Evolutionary conservation across 2,113 vertebrate species (phyloP).

Genomic region (Nesogale talazaci): DNA sequence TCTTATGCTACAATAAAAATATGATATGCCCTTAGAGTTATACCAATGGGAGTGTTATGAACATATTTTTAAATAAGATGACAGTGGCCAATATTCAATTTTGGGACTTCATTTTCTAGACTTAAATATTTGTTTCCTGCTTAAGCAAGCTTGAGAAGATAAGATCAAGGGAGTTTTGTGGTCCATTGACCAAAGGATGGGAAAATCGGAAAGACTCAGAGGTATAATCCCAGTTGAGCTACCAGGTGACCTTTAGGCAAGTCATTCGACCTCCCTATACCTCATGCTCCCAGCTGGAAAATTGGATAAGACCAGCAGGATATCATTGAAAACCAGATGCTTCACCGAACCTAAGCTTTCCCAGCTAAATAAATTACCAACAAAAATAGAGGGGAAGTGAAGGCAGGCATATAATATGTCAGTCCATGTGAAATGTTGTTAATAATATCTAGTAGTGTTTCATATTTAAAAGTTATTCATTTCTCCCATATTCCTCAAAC

Average conservation of each 20-base stretch:
- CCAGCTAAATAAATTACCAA: conserved; percentile 74
- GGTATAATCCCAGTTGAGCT: conserved; percentile 75
- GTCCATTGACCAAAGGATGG: conserved; percentile 74
- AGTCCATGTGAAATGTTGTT: conserved; percentile 62
- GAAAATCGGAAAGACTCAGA: conserved; percentile 76
- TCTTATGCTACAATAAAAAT: conserved; percentile 51
- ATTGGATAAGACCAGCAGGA: conserved; percentile 76
- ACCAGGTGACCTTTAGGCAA: conserved; percentile 70
- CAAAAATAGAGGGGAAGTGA: background rate
- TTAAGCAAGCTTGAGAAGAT: conserved; percentile 59
- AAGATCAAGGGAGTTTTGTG: conserved; percentile 69
- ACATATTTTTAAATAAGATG: conserved; percentile 31
- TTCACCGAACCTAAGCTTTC: conserved; percentile 69
- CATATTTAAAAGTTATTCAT: conserved; percentile 70
- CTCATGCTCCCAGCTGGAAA: conserved; percentile 75
- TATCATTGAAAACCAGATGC: conserved; percentile 78
- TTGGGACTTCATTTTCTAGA: conserved; percentile 16
- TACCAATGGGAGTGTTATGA: conserved; percentile 27
- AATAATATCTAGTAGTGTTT: conserved; percentile 66
- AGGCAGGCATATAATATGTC: background rate
- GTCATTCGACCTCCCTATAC: conserved; percentile 70
- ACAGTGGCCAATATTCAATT: conserved; percentile 38
- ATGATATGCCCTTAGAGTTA: background rate
- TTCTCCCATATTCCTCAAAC: conserved; percentile 34
- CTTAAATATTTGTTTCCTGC: conserved; percentile 62